Conservation (phyloP, 2,888 invertebrate species). For the Drosophila colorata region DNA sequence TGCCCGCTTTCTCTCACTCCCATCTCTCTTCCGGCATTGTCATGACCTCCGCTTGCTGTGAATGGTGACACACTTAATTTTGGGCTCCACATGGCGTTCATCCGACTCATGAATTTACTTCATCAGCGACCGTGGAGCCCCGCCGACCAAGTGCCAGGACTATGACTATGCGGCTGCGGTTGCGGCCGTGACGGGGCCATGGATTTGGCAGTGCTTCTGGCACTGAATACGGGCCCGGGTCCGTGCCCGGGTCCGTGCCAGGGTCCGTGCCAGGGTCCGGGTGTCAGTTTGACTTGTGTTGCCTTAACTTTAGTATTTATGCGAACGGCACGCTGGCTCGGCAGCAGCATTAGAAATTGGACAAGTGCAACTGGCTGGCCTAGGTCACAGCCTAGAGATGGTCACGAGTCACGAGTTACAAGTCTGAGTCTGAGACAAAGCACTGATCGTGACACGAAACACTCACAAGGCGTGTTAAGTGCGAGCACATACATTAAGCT, state of each 20-base stretch:
- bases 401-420: not conserved
- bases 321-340: no score
- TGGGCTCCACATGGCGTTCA: constrained; percentile 51
- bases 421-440: no score
- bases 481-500: no score
- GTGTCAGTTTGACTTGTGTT: constrained; percentile 24
- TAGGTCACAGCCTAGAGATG: constrained; percentile 13
- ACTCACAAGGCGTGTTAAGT: no score
- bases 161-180: constrained; percentile 24
- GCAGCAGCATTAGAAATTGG: constrained; percentile 29
- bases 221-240: not conserved
- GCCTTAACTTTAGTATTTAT: constrained; percentile 52
- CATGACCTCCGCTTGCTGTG: constrained; percentile 26
- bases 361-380: constrained; percentile 31
- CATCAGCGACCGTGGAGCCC: constrained; percentile 30
- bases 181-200: constrained; percentile 7
- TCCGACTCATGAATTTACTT: constrained; percentile 62
- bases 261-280: not conserved
- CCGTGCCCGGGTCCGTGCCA: not conserved
- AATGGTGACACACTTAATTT: constrained; percentile 66
- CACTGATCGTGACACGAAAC: not conserved
- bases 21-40: constrained; percentile 18
- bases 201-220: not conserved
- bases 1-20: not conserved
- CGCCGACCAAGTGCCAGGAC: constrained; percentile 2